Percentiles rank a stretch among this genome's conserved stretches.
Evolutionary conservation across 2,888 invertebrate species (phyloP).

Genomic region (Galeopsomyia nigrocyanea): DNA sequence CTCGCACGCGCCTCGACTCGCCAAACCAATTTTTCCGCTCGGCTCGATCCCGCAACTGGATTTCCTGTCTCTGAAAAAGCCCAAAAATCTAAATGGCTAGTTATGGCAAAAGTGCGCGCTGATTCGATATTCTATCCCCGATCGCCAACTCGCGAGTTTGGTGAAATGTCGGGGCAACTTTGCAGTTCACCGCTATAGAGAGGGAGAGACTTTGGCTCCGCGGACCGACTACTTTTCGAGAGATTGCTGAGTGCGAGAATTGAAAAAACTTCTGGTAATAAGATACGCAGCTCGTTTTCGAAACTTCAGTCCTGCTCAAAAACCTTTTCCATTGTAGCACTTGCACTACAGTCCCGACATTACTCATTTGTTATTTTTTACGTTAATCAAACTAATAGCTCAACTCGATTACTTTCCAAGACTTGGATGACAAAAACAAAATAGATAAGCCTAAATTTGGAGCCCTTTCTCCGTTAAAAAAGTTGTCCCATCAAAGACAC

Average conservation of each 20-base stretch:
- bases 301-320: neutral
- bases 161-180: neutral
- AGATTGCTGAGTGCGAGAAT: constrained; percentile 5
- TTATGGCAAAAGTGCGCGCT: too few species aligned
- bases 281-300: constrained; percentile 21
- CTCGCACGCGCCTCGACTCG: constrained; percentile 1
- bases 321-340: too few species aligned
- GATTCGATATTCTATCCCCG: neutral
- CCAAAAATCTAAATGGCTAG: too few species aligned
- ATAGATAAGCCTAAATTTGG: too few species aligned
- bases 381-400: too few species aligned
- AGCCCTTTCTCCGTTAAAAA: too few species aligned
- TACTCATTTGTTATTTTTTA: too few species aligned
- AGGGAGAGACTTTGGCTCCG: neutral
- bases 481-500: too few species aligned
- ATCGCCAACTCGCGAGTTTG: neutral
- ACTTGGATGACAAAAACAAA: too few species aligned
- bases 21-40: neutral
- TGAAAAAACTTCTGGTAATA: constrained; percentile 38
- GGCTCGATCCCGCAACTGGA: too few species aligned
- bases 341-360: too few species aligned
- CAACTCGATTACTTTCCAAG: too few species aligned
- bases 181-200: neutral
- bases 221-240: constrained; percentile 4
- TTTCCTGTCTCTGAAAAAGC: neutral